These are phyloP conservation scores for Lycocorax pyrrhopterus DNA, from an alignment of 2,113 vertebrate species.

Conservation along the genomic window DNA sequence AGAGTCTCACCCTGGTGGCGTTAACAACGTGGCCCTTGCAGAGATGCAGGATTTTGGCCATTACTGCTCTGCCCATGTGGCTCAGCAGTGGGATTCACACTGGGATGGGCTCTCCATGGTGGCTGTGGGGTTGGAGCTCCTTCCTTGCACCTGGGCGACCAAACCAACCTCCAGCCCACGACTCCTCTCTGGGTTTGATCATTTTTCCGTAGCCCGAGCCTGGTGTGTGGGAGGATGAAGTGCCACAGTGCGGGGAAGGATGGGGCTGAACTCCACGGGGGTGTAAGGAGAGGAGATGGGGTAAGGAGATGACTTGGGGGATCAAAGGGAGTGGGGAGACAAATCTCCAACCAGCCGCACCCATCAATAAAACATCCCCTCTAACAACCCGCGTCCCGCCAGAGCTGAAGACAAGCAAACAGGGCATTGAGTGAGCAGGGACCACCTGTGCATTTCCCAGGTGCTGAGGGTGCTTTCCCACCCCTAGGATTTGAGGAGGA, in stretches of 20 bases:
- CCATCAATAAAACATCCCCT: neutral
- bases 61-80: rapidly evolving
- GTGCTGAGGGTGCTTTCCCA: neutral
- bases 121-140: neutral
- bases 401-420: neutral
- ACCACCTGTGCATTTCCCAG: neutral
- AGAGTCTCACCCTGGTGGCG: neutral
- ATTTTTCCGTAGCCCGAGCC: rapidly evolving
- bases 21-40: neutral
- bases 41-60: neutral
- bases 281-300: neutral
- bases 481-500: neutral
- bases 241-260: neutral
- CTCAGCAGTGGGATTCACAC: rapidly evolving
- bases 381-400: neutral
- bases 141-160: neutral
- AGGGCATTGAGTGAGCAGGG: rapidly evolving
- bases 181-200: neutral
- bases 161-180: neutral
- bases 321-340: slow-evolving; percentile 18
- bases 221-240: neutral
- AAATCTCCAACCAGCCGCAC: neutral
- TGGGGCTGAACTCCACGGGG: neutral
- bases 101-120: neutral
- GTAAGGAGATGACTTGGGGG: neutral